Conservation (phyloP, 1,140 invertebrate species). For the Coptotermes formosanus region DNA sequence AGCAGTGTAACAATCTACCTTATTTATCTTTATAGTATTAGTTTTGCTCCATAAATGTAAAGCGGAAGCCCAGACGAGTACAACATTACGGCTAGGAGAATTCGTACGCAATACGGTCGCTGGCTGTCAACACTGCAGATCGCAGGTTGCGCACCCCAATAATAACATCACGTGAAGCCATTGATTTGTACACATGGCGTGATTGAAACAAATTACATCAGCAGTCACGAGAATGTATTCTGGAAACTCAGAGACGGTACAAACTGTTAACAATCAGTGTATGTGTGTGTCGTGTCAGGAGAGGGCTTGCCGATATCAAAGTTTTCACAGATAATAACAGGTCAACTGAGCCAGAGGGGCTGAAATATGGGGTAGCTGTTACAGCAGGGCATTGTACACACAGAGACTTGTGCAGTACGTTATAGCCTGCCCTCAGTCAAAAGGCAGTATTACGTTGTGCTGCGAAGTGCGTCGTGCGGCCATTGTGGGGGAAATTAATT, state of each 20-base stretch:
- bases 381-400: neutral
- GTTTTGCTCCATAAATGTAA: too few relatives aligned
- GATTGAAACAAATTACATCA: constrained; percentile 7
- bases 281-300: neutral
- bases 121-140: neutral
- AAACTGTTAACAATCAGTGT: neutral
- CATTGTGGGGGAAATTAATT: too few relatives aligned
- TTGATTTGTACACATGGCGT: constrained; percentile 1
- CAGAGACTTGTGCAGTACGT: neutral
- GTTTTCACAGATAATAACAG: constrained; percentile 16
- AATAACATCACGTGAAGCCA: neutral
- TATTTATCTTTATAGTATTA: too few relatives aligned
- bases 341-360: neutral
- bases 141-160: neutral
- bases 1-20: too few relatives aligned
- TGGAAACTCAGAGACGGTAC: neutral
- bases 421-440: neutral
- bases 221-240: neutral
- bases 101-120: too few relatives aligned
- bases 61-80: too few relatives aligned
- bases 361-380: neutral
- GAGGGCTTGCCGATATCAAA: neutral
- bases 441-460: neutral
- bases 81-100: too few relatives aligned
- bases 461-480: too few relatives aligned